phyloP scores from a whole-genome alignment of 2,113 vertebrate species.

The Centrocercus urophasianus region DNA sequence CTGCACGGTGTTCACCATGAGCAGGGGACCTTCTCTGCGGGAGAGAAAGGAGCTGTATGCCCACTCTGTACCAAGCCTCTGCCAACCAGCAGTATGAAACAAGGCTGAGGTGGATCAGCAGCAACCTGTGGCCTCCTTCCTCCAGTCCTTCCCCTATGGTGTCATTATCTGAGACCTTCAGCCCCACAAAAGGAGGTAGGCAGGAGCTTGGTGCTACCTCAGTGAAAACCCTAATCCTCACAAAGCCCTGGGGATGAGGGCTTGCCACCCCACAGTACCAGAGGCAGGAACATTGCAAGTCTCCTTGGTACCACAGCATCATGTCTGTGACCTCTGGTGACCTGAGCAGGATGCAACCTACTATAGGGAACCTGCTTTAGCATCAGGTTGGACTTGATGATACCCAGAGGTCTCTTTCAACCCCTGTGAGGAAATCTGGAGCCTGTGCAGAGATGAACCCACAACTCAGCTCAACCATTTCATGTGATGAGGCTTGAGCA shows the following conservation, averaged over 20 bases:
- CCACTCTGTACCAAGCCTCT: fast-evolving
- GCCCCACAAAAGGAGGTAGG: background rate
- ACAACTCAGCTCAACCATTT: background rate
- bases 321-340: background rate
- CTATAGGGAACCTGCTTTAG: no score
- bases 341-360: background rate
- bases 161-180: background rate
- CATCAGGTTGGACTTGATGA: no score
- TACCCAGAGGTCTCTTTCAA: no score
- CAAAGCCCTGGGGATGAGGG: background rate
- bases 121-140: fast-evolving
- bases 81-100: background rate
- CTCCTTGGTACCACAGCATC: background rate
- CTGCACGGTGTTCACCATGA: background rate
- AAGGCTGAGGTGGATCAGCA: background rate
- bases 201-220: background rate
- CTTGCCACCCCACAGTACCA: background rate
- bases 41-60: background rate
- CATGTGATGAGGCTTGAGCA: background rate
- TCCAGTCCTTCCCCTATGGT: background rate
- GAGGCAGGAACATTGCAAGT: background rate
- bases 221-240: background rate
- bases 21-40: background rate
- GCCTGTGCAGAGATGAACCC: background rate
- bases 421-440: background rate